A percentile compares a stretch with the other conserved stretches of the same genome.
Evolutionary conservation across 2,113 vertebrate species (phyloP).

Genomic region (Tragelaphus imberbis): DNA sequence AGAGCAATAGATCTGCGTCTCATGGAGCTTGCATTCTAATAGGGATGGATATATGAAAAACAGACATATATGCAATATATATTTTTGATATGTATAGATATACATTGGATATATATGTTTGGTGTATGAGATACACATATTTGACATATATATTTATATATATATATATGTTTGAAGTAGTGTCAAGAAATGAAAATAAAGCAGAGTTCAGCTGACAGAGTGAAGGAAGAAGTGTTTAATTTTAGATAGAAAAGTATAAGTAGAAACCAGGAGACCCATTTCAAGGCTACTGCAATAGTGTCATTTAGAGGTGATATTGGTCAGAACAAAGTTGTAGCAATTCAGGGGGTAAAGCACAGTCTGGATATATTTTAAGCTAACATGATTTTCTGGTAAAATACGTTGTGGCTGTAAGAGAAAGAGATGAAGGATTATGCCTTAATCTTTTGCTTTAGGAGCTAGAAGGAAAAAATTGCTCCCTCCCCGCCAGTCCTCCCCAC

Average conservation of each 20-base stretch:
- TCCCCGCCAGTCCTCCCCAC: rapidly evolving
- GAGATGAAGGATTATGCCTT: background rate
- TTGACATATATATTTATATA: background rate
- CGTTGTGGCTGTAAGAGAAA: background rate
- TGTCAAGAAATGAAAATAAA: background rate
- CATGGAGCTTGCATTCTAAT: background rate
- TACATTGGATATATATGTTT: background rate
- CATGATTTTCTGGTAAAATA: background rate
- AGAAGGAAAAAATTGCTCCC: background rate
- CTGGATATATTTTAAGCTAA: background rate
- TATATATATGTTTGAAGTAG: background rate
- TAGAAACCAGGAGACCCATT: background rate
- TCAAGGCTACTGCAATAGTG: background rate
- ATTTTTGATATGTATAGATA: background rate
- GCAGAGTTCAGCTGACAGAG: background rate
- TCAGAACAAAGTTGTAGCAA: background rate
- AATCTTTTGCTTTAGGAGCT: background rate
- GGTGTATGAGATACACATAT: background rate
- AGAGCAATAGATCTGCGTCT: background rate
- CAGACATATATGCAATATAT: background rate
- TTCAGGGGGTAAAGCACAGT: background rate
- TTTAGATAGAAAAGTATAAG: background rate
- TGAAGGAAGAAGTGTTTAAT: background rate
- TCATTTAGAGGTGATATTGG: background rate
- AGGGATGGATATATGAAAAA: background rate